Evolutionary conservation across 2,888 invertebrate genomes (phyloP).

Genomic region (Corythucha ciliata): DNA sequence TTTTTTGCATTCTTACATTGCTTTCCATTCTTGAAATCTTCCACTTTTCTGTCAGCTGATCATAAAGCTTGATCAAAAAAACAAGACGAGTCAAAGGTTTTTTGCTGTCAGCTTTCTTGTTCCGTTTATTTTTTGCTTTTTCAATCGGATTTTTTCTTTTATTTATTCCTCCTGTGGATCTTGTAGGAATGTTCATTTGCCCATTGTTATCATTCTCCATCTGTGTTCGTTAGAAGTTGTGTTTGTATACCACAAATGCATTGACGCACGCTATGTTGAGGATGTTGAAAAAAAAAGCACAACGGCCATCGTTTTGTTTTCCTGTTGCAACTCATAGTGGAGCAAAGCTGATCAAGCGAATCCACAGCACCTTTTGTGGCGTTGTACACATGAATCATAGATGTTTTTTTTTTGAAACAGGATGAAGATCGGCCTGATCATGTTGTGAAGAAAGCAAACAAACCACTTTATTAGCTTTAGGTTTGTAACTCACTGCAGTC

Average conservation of each 20-base stretch:
- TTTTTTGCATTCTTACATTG: no score
- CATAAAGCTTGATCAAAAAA: no score
- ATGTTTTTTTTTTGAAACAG: slow-evolving; percentile 34
- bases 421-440: slow-evolving; percentile 29
- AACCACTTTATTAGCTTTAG: slow-evolving; percentile 32
- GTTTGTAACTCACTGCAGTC: slow-evolving; percentile 35
- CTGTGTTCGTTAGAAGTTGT: slow-evolving; percentile 11
- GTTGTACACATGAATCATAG: slow-evolving; percentile 35
- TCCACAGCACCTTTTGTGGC: slow-evolving; percentile 35
- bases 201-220: slow-evolving; percentile 1
- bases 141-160: no score
- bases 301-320: slow-evolving; percentile 35
- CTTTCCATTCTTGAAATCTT: no score
- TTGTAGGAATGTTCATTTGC: no score
- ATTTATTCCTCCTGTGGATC: no score
- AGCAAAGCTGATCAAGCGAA: slow-evolving; percentile 33
- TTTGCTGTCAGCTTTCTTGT: no score
- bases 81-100: no score
- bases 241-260: slow-evolving; percentile 19
- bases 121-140: no score
- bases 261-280: slow-evolving; percentile 36
- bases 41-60: no score
- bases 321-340: slow-evolving; percentile 31
- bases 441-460: slow-evolving; percentile 36
- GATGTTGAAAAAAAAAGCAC: slow-evolving; percentile 33